phyloP scores from a whole-genome alignment of 2,888 invertebrate species.

The Mythimna lalbum region DNA sequence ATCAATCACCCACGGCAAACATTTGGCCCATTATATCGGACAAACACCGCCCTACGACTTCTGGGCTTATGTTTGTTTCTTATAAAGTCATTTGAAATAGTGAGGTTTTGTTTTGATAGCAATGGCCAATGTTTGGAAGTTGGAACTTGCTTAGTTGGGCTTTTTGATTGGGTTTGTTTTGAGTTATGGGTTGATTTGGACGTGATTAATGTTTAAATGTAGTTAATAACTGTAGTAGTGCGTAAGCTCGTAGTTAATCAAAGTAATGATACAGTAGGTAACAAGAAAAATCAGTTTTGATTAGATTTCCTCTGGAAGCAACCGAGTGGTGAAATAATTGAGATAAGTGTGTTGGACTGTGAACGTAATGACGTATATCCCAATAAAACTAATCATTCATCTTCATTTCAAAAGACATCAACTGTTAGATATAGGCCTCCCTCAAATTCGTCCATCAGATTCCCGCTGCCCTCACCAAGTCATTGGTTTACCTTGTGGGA shows the following conservation, averaged over 20 bases:
- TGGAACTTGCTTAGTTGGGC: slow-evolving; percentile 48
- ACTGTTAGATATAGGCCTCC: no score
- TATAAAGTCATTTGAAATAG: slow-evolving; percentile 72
- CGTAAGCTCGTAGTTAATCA: slow-evolving; percentile 9
- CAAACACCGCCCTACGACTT: slow-evolving; percentile 75
- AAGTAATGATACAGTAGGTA: slow-evolving; percentile 23
- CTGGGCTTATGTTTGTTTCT: slow-evolving; percentile 76
- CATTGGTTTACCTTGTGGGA: no score
- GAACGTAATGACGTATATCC: neutral
- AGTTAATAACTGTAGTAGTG: slow-evolving; percentile 24
- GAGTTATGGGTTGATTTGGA: slow-evolving; percentile 31
- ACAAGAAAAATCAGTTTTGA: slow-evolving; percentile 7
- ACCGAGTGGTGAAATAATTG: neutral
- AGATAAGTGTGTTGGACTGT: neutral
- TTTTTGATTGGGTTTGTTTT: slow-evolving; percentile 51
- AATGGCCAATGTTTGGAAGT: slow-evolving; percentile 43
- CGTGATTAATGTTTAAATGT: slow-evolving; percentile 42
- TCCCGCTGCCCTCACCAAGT: no score
- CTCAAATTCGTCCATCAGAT: no score
- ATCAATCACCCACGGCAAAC: slow-evolving; percentile 85
- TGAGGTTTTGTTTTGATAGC: slow-evolving; percentile 58
- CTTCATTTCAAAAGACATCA: neutral
- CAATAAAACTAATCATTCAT: neutral
- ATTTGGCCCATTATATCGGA: slow-evolving; percentile 84
- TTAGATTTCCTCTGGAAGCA: slow-evolving; percentile 7